These are phyloP conservation scores for Equus quagga DNA, from an alignment of 2,113 vertebrate genomes.

Conservation along the genomic window DNA sequence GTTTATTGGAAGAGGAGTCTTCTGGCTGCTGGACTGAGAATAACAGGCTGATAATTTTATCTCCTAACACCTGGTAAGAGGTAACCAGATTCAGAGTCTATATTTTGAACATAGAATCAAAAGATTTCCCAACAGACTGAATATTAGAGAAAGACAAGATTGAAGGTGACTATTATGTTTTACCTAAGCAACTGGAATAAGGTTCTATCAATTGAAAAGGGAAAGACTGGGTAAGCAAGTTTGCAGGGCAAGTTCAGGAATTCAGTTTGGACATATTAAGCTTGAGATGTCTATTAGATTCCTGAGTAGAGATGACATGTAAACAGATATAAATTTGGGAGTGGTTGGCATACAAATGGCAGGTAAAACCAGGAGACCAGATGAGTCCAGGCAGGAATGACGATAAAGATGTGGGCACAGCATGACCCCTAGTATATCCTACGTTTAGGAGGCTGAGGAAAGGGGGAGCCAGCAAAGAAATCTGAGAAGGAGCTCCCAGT, in stretches of 20 bases:
- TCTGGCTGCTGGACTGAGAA: neutral
- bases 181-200: neutral
- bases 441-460: neutral
- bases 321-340: neutral
- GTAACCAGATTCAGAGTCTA: neutral
- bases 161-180: neutral
- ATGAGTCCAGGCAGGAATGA: neutral
- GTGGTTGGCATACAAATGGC: neutral
- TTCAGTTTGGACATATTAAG: neutral
- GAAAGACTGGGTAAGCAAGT: neutral
- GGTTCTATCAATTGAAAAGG: neutral
- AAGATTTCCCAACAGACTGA: slow-evolving; percentile 20
- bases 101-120: neutral
- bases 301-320: neutral
- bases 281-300: neutral
- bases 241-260: neutral
- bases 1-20: neutral
- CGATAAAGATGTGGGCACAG: rapidly evolving
- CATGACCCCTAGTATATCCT: neutral
- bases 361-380: neutral
- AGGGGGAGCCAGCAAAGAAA: neutral
- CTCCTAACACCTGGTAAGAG: neutral
- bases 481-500: neutral
- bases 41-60: neutral
- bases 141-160: neutral